Conservation (phyloP, 2,113 vertebrate species). For the Tringa solitaria region DNA sequence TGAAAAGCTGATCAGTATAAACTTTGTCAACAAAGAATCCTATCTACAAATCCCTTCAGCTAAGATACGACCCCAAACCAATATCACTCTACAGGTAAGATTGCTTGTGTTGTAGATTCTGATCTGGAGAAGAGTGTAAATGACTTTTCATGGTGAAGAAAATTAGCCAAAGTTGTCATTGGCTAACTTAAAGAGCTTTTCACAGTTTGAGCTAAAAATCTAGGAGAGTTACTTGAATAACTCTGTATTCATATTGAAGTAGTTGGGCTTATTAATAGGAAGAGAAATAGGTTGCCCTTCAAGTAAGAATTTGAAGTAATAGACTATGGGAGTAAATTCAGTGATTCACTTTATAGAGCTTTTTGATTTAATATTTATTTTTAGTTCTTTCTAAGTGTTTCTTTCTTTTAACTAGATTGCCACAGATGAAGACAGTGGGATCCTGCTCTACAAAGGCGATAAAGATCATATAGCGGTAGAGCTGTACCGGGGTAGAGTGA, state of each 20-base stretch:
- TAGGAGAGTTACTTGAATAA: background rate
- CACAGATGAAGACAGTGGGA: slow-evolving; percentile 95
- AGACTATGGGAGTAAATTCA: background rate
- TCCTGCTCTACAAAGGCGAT: slow-evolving; percentile 94
- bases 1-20: slow-evolving; percentile 92
- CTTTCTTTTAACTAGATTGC: slow-evolving; percentile 82
- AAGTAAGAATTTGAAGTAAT: background rate
- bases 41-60: slow-evolving; percentile 91
- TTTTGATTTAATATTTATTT: background rate
- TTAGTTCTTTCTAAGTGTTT: background rate
- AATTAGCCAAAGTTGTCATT: background rate
- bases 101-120: background rate
- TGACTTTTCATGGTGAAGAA: background rate
- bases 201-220: background rate
- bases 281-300: background rate
- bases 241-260: background rate
- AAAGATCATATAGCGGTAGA: slow-evolving; percentile 93
- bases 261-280: background rate
- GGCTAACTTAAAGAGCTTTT: background rate
- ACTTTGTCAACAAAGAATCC: slow-evolving; percentile 91
- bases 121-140: background rate
- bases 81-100: slow-evolving; percentile 94
- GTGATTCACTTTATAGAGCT: background rate
- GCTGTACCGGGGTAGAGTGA: slow-evolving; percentile 91
- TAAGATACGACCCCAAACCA: slow-evolving; percentile 85